phyloP scores from a whole-genome alignment of 2,797 vertebrate genomes.

The Paramormyrops hopkinsi region DNA sequence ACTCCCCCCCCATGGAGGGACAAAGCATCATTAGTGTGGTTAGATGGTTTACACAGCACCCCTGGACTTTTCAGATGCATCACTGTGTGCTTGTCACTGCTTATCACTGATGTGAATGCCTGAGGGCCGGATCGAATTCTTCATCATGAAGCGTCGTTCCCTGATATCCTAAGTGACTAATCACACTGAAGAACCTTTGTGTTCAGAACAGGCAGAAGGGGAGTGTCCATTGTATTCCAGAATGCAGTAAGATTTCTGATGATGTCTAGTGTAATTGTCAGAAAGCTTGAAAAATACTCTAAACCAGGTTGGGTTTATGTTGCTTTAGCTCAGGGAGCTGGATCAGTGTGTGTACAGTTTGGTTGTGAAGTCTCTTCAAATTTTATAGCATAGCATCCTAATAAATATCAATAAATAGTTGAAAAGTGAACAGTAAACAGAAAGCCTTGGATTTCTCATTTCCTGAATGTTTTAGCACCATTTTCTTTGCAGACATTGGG shows the following conservation, averaged over 20 bases:
- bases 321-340: background rate
- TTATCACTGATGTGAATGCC: background rate
- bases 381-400: background rate
- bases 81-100: background rate
- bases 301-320: background rate
- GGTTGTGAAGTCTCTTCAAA: background rate
- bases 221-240: background rate
- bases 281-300: background rate
- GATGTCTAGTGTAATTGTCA: background rate
- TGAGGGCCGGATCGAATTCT: background rate
- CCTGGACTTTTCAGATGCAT: background rate
- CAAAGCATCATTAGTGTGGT: conserved; percentile 10
- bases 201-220: background rate
- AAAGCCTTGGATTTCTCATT: background rate
- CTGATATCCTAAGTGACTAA: background rate
- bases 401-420: background rate
- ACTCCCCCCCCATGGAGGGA: background rate
- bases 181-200: background rate
- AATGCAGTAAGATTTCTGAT: background rate
- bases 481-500: background rate
- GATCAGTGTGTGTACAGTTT: background rate
- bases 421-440: background rate
- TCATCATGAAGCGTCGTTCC: background rate
- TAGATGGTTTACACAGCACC: background rate
- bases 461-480: background rate